A percentile compares a stretch with the other conserved stretches of the same genome.
Evolutionary conservation across 2,888 invertebrate genomes (phyloP).

Genomic region (Invenusta paracnida): DNA sequence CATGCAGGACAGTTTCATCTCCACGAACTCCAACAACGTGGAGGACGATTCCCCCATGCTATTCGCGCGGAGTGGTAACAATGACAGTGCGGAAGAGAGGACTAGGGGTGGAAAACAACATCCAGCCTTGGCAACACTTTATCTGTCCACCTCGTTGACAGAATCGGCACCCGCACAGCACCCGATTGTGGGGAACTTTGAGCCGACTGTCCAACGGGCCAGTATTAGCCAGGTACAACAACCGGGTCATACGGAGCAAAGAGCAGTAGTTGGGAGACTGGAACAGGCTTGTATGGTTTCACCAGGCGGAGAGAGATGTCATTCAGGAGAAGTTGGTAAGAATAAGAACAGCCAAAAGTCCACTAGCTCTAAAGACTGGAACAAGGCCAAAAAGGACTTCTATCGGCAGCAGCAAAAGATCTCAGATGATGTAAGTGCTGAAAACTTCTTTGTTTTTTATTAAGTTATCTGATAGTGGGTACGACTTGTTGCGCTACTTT

Average conservation of each 20-base stretch:
- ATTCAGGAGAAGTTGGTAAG: too few species aligned
- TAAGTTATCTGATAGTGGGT: too few species aligned
- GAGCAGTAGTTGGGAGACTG: too few species aligned
- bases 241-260: neutral
- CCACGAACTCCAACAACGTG: neutral
- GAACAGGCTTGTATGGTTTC: too few species aligned
- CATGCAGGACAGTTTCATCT: neutral
- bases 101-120: neutral
- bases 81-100: too few species aligned
- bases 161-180: neutral
- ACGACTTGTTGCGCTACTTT: too few species aligned
- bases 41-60: neutral
- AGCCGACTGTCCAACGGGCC: too few species aligned
- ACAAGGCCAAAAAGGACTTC: neutral
- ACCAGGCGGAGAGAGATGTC: too few species aligned
- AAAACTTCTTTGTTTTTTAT: too few species aligned
- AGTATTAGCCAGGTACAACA: neutral
- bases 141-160: neutral
- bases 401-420: neutral
- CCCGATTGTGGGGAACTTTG: too few species aligned
- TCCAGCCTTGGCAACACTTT: neutral
- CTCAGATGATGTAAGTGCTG: neutral
- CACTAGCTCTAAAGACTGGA: neutral
- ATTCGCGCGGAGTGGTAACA: neutral
- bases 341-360: neutral